phyloP scores from a whole-genome alignment of 2,113 vertebrate genomes.

The Jaculus jaculus region DNA sequence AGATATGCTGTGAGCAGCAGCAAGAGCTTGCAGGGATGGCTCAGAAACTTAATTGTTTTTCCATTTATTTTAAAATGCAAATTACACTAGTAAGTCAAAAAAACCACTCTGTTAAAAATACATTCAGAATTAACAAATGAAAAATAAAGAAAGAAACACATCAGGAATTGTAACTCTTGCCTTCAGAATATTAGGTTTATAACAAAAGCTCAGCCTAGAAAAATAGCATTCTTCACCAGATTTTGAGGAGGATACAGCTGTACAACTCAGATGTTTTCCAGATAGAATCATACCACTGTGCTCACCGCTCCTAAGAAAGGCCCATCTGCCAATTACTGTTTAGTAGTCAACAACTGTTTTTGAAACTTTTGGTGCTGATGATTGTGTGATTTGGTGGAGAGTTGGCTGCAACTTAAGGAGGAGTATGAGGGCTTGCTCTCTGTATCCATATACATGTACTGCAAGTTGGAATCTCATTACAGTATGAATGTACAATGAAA shows the following conservation, averaged over 20 bases:
- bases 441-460: conserved; percentile 72
- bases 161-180: conserved; percentile 87
- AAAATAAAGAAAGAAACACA: conserved; percentile 82
- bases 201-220: conserved; percentile 91
- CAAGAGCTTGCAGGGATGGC: conserved; percentile 78
- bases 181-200: conserved; percentile 88
- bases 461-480: background rate
- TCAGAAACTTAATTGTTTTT: conserved; percentile 84
- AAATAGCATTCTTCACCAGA: conserved; percentile 90
- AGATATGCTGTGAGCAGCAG: conserved; percentile 67
- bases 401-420: conserved; percentile 80
- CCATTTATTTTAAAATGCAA: conserved; percentile 89
- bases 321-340: conserved; percentile 77
- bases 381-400: conserved; percentile 73
- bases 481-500: conserved; percentile 57
- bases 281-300: conserved; percentile 86
- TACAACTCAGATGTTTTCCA: conserved; percentile 85
- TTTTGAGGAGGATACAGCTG: conserved; percentile 88
- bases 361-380: conserved; percentile 74
- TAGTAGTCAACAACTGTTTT: conserved; percentile 84
- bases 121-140: conserved; percentile 90
- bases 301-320: conserved; percentile 81
- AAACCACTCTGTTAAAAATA: conserved; percentile 91
- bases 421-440: conserved; percentile 74
- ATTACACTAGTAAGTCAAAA: conserved; percentile 91